Conservation (phyloP, 2,888 invertebrate species). For the Platycnemis pennipes region DNA sequence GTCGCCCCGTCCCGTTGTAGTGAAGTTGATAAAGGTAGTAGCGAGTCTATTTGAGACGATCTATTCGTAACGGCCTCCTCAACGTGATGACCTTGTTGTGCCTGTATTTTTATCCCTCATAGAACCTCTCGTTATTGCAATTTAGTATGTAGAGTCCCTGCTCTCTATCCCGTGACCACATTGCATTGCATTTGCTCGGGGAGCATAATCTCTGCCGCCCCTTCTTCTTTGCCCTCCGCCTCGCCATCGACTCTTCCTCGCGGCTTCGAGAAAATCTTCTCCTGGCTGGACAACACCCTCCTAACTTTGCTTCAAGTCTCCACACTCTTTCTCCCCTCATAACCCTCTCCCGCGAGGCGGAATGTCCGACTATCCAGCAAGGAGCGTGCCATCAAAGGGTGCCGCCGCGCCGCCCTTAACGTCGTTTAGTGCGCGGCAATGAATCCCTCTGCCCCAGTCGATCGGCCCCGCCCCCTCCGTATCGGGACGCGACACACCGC, state of each 20-base stretch:
- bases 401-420: neutral
- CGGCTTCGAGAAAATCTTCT: neutral
- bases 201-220: no score
- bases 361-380: neutral
- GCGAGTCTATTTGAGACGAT: no score
- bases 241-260: neutral
- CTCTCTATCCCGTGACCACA: no score
- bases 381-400: no score
- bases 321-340: neutral
- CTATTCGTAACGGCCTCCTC: no score
- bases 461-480: conserved; percentile 11
- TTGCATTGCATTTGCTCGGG: no score
- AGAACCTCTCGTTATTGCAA: no score
- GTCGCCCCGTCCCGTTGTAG: no score
- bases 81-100: no score
- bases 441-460: conserved; percentile 4
- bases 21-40: no score
- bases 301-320: neutral
- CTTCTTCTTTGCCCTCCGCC: neutral
- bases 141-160: no score
- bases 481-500: conserved; percentile 10
- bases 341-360: neutral
- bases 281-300: neutral
- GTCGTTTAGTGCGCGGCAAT: neutral
- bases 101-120: no score